phyloP scores from a whole-genome alignment of 1,140 invertebrate species.

The Papilio xuthus region DNA sequence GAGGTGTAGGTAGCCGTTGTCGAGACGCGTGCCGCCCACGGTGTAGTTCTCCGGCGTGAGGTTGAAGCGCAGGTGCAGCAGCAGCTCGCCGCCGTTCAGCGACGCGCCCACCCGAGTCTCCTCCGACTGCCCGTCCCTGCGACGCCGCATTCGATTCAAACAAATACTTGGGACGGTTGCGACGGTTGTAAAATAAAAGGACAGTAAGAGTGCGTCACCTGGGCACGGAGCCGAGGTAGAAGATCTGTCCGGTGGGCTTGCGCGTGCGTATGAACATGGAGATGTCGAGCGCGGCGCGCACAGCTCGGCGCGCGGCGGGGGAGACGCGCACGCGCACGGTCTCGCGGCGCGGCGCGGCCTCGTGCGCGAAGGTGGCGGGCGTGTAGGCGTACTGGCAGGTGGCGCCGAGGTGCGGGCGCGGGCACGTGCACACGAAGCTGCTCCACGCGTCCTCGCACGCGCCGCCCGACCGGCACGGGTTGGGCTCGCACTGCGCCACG shows the following conservation, averaged over 20 bases:
- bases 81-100: slow-evolving; percentile 88
- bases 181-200: not conserved
- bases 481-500: slow-evolving; percentile 90
- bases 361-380: slow-evolving; percentile 95
- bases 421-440: slow-evolving; percentile 92
- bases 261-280: slow-evolving; percentile 96
- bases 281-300: slow-evolving; percentile 91
- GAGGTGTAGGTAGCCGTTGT: slow-evolving; percentile 93
- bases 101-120: slow-evolving; percentile 90
- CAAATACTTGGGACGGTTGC: not conserved
- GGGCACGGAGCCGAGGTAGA: slow-evolving; percentile 91
- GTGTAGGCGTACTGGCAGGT: slow-evolving; percentile 94
- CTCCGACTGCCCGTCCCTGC: slow-evolving; percentile 68
- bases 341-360: slow-evolving; percentile 87
- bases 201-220: slow-evolving; percentile 47
- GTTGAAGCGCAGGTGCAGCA: slow-evolving; percentile 90
- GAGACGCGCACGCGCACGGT: slow-evolving; percentile 88
- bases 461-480: slow-evolving; percentile 93
- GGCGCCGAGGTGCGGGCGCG: slow-evolving; percentile 92
- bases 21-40: slow-evolving; percentile 90
- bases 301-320: slow-evolving; percentile 85
- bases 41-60: slow-evolving; percentile 90
- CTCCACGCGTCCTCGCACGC: slow-evolving; percentile 95
- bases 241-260: slow-evolving; percentile 91
- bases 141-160: not conserved